Evolutionary conservation across 2,113 vertebrate species (phyloP).

Genomic region (Ornithorhynchus anatinus): DNA sequence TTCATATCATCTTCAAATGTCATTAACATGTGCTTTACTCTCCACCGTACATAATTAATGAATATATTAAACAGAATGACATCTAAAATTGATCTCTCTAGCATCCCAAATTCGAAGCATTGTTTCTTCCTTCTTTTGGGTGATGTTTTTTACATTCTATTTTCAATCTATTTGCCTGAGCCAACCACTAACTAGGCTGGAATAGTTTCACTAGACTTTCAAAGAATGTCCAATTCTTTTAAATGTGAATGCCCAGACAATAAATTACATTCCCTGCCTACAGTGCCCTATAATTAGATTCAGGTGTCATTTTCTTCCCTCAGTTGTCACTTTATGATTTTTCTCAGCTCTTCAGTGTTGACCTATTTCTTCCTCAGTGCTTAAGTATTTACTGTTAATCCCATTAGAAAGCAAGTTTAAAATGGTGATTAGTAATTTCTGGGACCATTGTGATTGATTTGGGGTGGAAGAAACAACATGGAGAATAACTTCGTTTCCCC

Average conservation of each 20-base stretch:
- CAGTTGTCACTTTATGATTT: background rate
- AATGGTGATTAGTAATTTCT: background rate
- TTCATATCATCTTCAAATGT: background rate
- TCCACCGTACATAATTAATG: background rate
- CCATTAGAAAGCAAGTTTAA: background rate
- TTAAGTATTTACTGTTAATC: background rate
- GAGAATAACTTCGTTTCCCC: too few relatives aligned
- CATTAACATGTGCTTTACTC: background rate
- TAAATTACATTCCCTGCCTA: background rate
- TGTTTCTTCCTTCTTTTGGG: background rate
- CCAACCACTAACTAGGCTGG: background rate
- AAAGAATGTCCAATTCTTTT: background rate
- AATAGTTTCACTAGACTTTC: background rate
- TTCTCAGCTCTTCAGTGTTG: background rate
- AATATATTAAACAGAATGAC: background rate
- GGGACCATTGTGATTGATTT: background rate
- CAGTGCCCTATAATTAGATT: too few relatives aligned
- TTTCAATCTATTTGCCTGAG: background rate
- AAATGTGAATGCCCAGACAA: background rate
- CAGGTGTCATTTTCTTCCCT: background rate
- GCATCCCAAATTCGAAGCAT: background rate
- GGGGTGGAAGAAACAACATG: background rate
- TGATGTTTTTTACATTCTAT: background rate
- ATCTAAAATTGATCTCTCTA: background rate
- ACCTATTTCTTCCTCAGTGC: too few relatives aligned